These are phyloP conservation scores for Bolborhynchus lineola DNA, from an alignment of 2,113 vertebrate genomes.

Conservation along the genomic window DNA sequence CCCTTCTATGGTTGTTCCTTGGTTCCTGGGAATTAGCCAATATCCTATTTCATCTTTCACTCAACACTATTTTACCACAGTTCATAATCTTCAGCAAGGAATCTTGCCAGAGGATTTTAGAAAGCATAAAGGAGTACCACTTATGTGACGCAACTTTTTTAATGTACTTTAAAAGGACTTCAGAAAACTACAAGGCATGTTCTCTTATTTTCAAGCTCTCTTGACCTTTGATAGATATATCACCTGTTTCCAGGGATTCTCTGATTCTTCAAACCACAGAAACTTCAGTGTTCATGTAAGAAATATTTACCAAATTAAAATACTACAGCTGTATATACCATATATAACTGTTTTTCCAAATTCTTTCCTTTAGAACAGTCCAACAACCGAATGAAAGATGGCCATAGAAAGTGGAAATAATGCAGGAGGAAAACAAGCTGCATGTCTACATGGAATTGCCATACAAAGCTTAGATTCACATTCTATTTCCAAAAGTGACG, in stretches of 20 bases:
- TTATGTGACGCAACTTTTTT: neutral
- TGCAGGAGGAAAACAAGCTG: neutral
- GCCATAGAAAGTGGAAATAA: neutral
- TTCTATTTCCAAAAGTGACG: neutral
- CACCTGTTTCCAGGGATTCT: neutral
- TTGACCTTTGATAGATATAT: neutral
- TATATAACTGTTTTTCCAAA: neutral
- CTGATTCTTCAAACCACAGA: neutral
- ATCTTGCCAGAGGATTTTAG: slow-evolving; percentile 15
- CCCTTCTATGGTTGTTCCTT: neutral
- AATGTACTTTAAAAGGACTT: neutral
- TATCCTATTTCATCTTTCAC: neutral
- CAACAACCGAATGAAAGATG: neutral
- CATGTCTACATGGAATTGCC: neutral
- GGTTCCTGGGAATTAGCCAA: neutral
- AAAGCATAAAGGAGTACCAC: neutral
- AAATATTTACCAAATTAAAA: neutral
- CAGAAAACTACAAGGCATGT: neutral
- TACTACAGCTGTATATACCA: neutral
- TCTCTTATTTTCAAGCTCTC: neutral
- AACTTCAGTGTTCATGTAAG: neutral
- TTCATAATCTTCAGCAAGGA: neutral
- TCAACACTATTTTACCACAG: neutral
- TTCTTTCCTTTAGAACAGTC: neutral
- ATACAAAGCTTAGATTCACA: neutral